phyloP scores from a whole-genome alignment of 2,888 invertebrate species.

The Lamproptera curius region DNA sequence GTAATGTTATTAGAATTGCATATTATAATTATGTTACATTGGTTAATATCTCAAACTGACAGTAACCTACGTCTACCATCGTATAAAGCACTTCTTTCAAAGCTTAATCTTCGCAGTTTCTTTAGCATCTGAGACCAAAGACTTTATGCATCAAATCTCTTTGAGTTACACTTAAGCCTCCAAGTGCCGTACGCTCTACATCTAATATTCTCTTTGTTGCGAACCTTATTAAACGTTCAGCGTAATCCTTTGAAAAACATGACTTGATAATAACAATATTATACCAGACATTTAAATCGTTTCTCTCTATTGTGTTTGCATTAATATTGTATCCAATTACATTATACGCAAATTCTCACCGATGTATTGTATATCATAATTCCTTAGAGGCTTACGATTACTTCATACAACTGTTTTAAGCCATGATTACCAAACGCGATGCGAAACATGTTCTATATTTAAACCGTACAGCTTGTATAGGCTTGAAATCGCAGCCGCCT shows the following conservation, averaged over 20 bases:
- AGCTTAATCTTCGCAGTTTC: neutral
- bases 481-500: neutral
- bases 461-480: constrained; percentile 15
- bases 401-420: no score
- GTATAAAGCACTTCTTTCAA: no score
- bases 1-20: no score
- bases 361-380: no score
- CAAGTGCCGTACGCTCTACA: constrained; percentile 11
- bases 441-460: constrained; percentile 14
- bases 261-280: no score
- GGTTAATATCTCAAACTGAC: neutral
- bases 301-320: no score
- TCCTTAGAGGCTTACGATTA: no score
- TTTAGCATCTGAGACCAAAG: neutral
- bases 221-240: neutral
- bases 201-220: constrained; percentile 21
- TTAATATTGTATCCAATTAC: no score
- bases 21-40: no score
- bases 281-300: no score
- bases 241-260: neutral
- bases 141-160: neutral
- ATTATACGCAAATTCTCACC: no score
- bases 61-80: neutral
- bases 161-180: constrained; percentile 17
- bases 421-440: neutral